phyloP scores from a whole-genome alignment of 2,797 vertebrate genomes.

The Sphenopsis melanotis region DNA sequence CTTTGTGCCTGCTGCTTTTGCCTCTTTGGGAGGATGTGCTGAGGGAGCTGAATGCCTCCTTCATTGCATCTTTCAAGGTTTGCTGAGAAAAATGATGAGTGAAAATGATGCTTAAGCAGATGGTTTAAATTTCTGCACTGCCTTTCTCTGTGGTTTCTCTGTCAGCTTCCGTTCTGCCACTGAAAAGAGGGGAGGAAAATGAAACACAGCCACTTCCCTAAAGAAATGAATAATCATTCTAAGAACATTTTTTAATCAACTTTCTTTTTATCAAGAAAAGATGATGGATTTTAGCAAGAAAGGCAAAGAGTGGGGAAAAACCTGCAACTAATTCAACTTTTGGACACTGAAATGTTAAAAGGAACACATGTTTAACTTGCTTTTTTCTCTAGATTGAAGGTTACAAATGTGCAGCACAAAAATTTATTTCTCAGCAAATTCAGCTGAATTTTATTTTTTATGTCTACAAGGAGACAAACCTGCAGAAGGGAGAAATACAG shows the following conservation, averaged over 20 bases:
- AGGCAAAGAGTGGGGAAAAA: not conserved
- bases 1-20: fast-evolving
- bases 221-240: not conserved
- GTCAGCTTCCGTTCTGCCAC: not conserved
- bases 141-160: not conserved
- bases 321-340: not conserved
- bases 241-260: not conserved
- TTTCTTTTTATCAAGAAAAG: not conserved
- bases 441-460: not conserved
- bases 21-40: not conserved
- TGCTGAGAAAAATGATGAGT: not conserved
- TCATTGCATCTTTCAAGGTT: not conserved
- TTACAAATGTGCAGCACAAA: not conserved
- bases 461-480: not conserved
- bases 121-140: not conserved
- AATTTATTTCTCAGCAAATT: not conserved
- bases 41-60: not conserved
- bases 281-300: not conserved
- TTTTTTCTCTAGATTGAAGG: not conserved
- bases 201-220: not conserved
- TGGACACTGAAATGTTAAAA: not conserved
- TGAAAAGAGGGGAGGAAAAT: not conserved
- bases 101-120: not conserved
- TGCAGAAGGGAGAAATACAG: not conserved
- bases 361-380: not conserved